phyloP scores from a whole-genome alignment of 2,113 vertebrate species.

The Phalacrocorax pelagicus region DNA sequence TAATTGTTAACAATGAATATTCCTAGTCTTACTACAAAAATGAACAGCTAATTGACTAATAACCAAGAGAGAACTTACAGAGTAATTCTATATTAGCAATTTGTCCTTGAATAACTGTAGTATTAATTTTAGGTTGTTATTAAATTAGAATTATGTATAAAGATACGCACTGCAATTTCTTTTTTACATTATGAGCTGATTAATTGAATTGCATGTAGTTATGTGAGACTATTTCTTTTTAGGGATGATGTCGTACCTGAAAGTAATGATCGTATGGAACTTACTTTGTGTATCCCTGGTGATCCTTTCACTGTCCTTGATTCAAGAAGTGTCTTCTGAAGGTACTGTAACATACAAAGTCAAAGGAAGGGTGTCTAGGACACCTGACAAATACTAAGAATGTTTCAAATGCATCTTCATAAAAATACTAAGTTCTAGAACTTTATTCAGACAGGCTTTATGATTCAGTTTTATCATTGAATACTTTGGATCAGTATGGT shows the following conservation, averaged over 20 bases:
- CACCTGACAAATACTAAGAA: not conserved
- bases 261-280: conserved; percentile 66
- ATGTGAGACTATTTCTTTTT: not conserved
- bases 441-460: not conserved
- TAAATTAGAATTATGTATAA: not conserved
- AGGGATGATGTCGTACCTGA: conserved; percentile 30
- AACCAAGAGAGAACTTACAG: not conserved
- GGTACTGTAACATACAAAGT: conserved; percentile 56
- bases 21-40: not conserved
- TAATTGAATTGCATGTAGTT: not conserved
- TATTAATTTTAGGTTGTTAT: not conserved
- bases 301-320: conserved; percentile 50
- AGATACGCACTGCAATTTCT: not conserved
- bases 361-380: not conserved
- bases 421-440: not conserved
- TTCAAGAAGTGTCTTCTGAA: conserved; percentile 73
- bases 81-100: not conserved
- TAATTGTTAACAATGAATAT: not conserved
- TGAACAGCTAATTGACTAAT: not conserved
- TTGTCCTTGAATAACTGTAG: not conserved
- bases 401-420: not conserved
- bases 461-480: not conserved
- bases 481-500: not conserved
- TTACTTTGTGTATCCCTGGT: conserved; percentile 13
- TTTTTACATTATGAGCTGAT: not conserved